phyloP scores from a whole-genome alignment of 2,888 invertebrate genomes.

The Galerucella pusilla region DNA sequence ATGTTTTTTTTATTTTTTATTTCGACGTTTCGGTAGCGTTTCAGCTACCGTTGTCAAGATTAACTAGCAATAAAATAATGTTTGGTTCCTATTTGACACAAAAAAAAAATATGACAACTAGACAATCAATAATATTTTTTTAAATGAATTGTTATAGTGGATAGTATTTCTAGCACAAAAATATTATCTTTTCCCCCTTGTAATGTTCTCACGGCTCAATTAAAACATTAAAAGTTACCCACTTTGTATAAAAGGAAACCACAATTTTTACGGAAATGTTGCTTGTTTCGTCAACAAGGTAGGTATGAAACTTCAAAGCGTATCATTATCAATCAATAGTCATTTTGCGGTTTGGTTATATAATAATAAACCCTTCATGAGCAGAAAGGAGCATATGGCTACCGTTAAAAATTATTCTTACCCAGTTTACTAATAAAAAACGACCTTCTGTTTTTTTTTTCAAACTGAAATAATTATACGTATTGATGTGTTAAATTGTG shows the following conservation, averaged over 20 bases:
- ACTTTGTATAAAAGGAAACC: conserved; percentile 11
- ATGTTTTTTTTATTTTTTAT: too few species aligned
- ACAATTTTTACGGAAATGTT: conserved; percentile 30
- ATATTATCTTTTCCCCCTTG: neutral
- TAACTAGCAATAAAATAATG: too few species aligned
- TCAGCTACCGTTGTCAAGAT: too few species aligned
- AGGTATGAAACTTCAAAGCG: conserved; percentile 25
- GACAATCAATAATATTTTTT: too few species aligned
- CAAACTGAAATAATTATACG: neutral
- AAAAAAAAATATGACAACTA: too few species aligned
- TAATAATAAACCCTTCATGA: conserved; percentile 18
- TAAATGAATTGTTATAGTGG: neutral
- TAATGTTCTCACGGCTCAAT: conserved; percentile 2
- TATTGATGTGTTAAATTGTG: conserved; percentile 4
- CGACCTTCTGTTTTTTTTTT: conserved; percentile 1
- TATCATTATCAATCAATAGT: conserved; percentile 37
- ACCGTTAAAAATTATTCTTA: conserved; percentile 19
- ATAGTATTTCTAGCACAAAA: neutral
- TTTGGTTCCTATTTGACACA: too few species aligned
- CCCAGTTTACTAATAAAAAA: neutral
- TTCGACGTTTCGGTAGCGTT: too few species aligned
- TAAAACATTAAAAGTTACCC: neutral
- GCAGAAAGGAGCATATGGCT: conserved; percentile 31
- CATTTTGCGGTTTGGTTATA: conserved; percentile 33
- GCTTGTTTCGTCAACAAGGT: conserved; percentile 27